Conservation (phyloP, 1,140 invertebrate species). For the Diabrotica virgifera region DNA sequence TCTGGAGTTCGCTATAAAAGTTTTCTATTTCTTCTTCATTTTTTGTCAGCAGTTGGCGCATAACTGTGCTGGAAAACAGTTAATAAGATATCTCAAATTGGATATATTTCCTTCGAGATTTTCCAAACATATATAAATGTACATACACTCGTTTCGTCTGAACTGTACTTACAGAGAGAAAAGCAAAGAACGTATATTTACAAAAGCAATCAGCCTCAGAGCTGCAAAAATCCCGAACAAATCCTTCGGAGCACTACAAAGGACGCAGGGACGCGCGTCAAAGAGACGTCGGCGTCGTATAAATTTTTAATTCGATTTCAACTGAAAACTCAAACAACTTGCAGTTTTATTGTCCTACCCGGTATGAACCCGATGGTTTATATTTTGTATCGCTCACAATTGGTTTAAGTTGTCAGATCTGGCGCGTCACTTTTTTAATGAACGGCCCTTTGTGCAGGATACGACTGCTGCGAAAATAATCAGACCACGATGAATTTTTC, state of each 20-base stretch:
- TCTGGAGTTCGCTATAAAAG: no score
- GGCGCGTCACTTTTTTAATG: slow-evolving; percentile 37
- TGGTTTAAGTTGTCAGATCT: slow-evolving; percentile 42
- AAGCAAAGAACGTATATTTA: slow-evolving; percentile 38
- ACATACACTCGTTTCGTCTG: no score
- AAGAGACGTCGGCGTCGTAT: slow-evolving; percentile 37
- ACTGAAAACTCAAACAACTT: slow-evolving; percentile 43
- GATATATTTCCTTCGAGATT: no score
- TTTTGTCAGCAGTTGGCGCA: no score
- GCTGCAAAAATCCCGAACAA: slow-evolving; percentile 42
- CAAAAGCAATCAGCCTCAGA: slow-evolving; percentile 41
- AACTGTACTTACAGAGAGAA: background rate
- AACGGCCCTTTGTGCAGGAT: slow-evolving; percentile 26
- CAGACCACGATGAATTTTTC: slow-evolving; percentile 13
- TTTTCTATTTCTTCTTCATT: no score
- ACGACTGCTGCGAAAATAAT: slow-evolving; percentile 1
- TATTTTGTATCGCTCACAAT: slow-evolving; percentile 40
- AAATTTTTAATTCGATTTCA: slow-evolving; percentile 46
- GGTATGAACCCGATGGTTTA: slow-evolving; percentile 17
- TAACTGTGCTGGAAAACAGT: no score
- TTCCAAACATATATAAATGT: no score
- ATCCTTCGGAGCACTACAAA: slow-evolving; percentile 39
- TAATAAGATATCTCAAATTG: no score
- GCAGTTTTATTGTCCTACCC: slow-evolving; percentile 35
- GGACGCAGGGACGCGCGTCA: slow-evolving; percentile 40